These are phyloP conservation scores for Peromyscus nudipes DNA, from an alignment of 2,797 vertebrate species.

Conservation along the genomic window DNA sequence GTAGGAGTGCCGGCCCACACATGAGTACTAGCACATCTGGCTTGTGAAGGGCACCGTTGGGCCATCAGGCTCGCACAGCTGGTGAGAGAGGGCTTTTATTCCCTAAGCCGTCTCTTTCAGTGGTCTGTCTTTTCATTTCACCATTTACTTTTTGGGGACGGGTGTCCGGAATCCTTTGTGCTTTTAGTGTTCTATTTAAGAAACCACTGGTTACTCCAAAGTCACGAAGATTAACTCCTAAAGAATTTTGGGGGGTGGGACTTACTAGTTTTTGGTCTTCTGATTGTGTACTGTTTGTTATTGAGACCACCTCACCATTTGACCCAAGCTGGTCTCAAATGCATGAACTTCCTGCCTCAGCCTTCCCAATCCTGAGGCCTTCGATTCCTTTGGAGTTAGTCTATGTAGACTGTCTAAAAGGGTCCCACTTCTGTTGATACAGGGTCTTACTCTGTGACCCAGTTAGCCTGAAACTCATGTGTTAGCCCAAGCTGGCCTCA, in stretches of 20 bases:
- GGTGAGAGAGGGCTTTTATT: too few species aligned
- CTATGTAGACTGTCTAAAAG: background rate
- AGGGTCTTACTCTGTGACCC: background rate
- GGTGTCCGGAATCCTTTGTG: background rate
- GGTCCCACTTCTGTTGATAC: background rate
- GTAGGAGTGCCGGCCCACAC: background rate
- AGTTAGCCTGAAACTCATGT: background rate
- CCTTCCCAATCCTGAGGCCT: background rate
- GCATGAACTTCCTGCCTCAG: background rate
- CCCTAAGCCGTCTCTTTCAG: too few species aligned
- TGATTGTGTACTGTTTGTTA: background rate
- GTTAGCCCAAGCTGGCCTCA: background rate
- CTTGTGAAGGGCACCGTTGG: background rate
- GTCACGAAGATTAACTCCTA: background rate
- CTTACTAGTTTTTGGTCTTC: background rate
- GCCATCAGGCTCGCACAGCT: too few species aligned
- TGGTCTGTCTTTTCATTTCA: background rate
- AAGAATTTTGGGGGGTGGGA: background rate
- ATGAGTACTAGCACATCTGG: background rate
- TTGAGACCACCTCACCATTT: background rate
- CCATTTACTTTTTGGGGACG: background rate
- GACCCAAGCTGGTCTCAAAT: background rate
- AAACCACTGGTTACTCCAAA: background rate
- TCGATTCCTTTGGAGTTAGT: background rate
- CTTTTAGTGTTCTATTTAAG: background rate